These are phyloP conservation scores for Solea solea DNA, from an alignment of 2,113 vertebrate species.

Conservation along the genomic window DNA sequence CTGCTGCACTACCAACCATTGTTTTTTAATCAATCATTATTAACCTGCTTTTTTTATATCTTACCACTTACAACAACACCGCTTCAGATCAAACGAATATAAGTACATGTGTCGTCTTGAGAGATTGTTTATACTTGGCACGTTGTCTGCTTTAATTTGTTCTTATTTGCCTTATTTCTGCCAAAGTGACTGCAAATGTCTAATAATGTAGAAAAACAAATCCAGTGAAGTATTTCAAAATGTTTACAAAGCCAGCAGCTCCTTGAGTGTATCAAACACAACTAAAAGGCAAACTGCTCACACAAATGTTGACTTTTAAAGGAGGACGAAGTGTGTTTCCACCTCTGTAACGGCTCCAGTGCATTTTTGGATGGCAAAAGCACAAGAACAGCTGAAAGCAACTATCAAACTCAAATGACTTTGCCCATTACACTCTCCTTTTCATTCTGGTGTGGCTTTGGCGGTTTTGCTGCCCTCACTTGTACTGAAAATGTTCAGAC, in stretches of 20 bases:
- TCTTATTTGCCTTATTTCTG: not conserved
- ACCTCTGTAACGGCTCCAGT: constrained; percentile 4
- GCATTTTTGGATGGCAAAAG: constrained; percentile 11
- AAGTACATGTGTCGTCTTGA: no score
- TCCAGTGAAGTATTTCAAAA: not conserved
- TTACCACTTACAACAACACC: no score
- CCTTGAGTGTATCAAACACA: constrained; percentile 4
- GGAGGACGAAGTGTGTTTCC: not conserved
- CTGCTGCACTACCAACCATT: no score
- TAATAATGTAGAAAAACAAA: not conserved
- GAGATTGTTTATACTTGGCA: no score
- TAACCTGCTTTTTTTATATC: no score
- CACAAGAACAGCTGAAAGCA: constrained; percentile 54
- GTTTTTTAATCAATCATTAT: no score
- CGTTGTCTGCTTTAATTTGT: not conserved
- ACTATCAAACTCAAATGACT: constrained; percentile 47
- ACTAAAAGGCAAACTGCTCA: not conserved
- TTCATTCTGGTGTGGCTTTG: constrained; percentile 39
- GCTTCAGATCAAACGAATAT: no score
- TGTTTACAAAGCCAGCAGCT: not conserved
- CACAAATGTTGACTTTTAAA: constrained; percentile 5
- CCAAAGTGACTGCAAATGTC: not conserved
- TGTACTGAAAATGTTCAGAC: constrained; percentile 45
- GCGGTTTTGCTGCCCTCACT: constrained; percentile 43
- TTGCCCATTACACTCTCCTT: constrained; percentile 37